Base-by-base conservation (phyloP, 2,797 vertebrate species). In the Melanotaenia boesemani region DNA sequence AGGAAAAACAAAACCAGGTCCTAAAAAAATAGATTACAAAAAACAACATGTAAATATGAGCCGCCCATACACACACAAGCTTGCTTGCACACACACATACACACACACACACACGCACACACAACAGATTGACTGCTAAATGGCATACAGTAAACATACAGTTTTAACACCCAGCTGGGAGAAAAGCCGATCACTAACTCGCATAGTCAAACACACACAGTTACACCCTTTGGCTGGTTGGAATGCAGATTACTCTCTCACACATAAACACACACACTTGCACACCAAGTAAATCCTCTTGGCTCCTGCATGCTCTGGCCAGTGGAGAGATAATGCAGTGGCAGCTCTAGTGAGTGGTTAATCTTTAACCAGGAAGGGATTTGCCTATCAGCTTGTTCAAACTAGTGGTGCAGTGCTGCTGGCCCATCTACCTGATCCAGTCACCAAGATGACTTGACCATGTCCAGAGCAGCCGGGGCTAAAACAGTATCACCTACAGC, bases 341-440 rank as follows among this genome's bases (percentile, higher is more conserved):
- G 89, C 92, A 90, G 92, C 90, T 92, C 89, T 88, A 73, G 90
- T 81, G 83, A 90, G 83, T 82, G 79, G 89, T 92, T 94, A 93
- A 94, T 95, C 94, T 95, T 95, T 94, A 95, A 94, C 94, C 92
- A 93, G 92, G 87, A 93, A 94, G 85, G 92, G 94, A 95, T 95
- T 94, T 94, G 92, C 91, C 93, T 92, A 95, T 95, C 94, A 93
- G 93, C 93, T 93, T 77, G 86, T 94, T 94, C 94, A 94, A 95
- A 94, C 94, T 89, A 93, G 84, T 88, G 74, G 85, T 69, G 39
- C 82, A 30, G 70, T 77, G 85, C 86, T 84, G 83, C 89, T 60
- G 76, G 82, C 80, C 81, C 85, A 85, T 93, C 90, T 85, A 80
- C 91, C 90, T 80, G 82, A 92, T 91, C 89, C 89, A 91, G 85